Evolutionary conservation across 2,797 vertebrate genomes (phyloP).

Genomic region (Anabas testudineus): DNA sequence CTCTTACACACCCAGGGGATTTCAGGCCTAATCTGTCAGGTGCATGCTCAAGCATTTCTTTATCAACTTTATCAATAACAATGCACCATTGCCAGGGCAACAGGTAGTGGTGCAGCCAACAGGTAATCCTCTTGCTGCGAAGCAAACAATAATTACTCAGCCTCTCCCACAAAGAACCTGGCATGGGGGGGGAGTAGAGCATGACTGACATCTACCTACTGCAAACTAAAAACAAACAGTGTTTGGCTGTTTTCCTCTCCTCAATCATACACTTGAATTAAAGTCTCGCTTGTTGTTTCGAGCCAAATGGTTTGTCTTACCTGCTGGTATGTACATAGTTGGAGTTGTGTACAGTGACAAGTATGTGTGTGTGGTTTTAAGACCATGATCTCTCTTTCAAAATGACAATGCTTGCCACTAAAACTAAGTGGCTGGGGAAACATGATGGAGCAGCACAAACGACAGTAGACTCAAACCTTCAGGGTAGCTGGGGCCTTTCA

Average conservation of each 20-base stretch:
- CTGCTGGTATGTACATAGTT: background rate
- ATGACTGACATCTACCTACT: conserved; percentile 21
- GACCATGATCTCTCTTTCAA: background rate
- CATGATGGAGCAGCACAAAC: no score
- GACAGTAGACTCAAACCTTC: no score
- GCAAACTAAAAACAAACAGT: conserved; percentile 12
- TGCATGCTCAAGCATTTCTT: conserved; percentile 80
- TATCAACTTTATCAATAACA: conserved; percentile 80
- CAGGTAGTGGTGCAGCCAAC: conserved; percentile 29
- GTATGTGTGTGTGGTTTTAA: background rate
- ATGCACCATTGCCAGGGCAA: conserved; percentile 66
- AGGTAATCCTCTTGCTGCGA: conserved; percentile 44
- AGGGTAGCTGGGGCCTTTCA: no score
- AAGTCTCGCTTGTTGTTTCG: background rate
- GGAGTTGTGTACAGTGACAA: background rate
- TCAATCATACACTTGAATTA: background rate
- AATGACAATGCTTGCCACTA: background rate
- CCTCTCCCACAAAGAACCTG: conserved; percentile 33
- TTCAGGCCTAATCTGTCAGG: conserved; percentile 77
- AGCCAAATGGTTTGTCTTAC: background rate
- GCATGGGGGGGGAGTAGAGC: conserved; percentile 22
- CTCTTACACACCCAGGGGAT: conserved; percentile 66
- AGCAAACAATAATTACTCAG: conserved; percentile 56
- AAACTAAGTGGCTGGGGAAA: no score
- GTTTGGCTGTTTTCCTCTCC: background rate